A percentile compares a stretch with the other conserved stretches of the same genome.
phyloP scores from a whole-genome alignment of 92 coral and sea anemone species.

The Palythoa grandis region DNA sequence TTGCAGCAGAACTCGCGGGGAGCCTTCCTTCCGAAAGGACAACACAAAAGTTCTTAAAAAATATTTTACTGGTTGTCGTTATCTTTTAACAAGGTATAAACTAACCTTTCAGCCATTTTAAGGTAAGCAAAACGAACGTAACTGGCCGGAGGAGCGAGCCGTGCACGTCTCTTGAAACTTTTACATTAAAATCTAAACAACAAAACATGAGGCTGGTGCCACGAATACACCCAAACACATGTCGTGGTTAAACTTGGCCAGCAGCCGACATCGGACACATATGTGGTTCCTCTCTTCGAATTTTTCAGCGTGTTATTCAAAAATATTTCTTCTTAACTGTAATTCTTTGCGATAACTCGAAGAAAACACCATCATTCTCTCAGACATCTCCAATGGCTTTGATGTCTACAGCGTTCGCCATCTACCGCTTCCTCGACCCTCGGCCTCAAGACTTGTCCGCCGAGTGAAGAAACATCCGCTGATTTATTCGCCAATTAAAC shows the following conservation, averaged over 20 bases:
- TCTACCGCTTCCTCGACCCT: slow-evolving; percentile 3
- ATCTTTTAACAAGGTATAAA: background rate
- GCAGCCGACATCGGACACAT: background rate
- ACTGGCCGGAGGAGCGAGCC: background rate
- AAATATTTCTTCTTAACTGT: background rate
- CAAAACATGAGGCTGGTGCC: slow-evolving; percentile 4
- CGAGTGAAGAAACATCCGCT: background rate
- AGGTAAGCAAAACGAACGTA: background rate
- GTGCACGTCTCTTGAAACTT: background rate
- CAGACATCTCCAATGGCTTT: background rate
- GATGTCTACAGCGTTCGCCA: background rate
- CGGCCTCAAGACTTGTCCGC: background rate
- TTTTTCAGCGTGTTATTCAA: background rate
- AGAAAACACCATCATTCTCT: background rate
- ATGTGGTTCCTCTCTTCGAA: background rate
- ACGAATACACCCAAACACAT: background rate
- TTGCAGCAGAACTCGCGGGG: background rate
- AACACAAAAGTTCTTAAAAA: background rate
- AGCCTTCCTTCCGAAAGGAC: background rate
- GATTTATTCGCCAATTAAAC: background rate
- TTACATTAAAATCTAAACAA: background rate
- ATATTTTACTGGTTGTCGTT: background rate
- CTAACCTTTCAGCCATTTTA: background rate
- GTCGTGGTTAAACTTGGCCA: background rate
- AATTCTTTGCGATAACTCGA: background rate